phyloP scores from a whole-genome alignment of 2,888 invertebrate genomes.

The Drosophila maculinotata region DNA sequence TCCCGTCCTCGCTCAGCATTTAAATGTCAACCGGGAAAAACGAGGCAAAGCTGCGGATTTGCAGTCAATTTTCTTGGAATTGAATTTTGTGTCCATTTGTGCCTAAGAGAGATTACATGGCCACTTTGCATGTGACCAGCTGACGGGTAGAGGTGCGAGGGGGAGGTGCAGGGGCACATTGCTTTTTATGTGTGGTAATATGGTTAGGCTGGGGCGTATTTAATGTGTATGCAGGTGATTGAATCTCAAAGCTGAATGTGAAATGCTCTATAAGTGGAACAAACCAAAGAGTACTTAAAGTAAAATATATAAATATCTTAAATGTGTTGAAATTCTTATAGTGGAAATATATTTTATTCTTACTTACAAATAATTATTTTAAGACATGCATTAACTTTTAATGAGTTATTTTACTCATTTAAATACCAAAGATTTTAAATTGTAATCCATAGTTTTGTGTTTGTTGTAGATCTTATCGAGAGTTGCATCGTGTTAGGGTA shows the following conservation, averaged over 20 bases:
- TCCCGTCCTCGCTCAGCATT: constrained; percentile 24
- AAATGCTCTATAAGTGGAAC: constrained; percentile 30
- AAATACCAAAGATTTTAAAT: constrained; percentile 2
- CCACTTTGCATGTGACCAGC: constrained; percentile 65
- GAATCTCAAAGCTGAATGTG: constrained; percentile 6
- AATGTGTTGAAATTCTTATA: no score
- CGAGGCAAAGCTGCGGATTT: constrained; percentile 53
- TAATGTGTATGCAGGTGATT: constrained; percentile 12
- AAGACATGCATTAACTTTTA: no score
- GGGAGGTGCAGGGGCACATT: neutral
- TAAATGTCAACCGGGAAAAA: constrained; percentile 67
- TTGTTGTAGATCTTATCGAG: constrained; percentile 21
- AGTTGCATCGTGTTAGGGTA: constrained; percentile 26
- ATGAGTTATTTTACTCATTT: neutral
- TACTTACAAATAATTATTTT: no score
- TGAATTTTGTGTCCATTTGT: constrained; percentile 70
- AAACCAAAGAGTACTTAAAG: neutral
- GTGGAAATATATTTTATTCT: no score
- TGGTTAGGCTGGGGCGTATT: constrained; percentile 38
- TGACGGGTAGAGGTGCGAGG: neutral
- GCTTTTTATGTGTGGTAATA: constrained; percentile 52
- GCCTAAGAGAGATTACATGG: constrained; percentile 64
- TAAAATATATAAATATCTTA: no score
- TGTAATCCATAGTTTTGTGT: constrained; percentile 13
- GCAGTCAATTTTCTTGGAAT: constrained; percentile 79